phyloP scores from a whole-genome alignment of 2,113 vertebrate species.

The Phaethornis superciliosus region DNA sequence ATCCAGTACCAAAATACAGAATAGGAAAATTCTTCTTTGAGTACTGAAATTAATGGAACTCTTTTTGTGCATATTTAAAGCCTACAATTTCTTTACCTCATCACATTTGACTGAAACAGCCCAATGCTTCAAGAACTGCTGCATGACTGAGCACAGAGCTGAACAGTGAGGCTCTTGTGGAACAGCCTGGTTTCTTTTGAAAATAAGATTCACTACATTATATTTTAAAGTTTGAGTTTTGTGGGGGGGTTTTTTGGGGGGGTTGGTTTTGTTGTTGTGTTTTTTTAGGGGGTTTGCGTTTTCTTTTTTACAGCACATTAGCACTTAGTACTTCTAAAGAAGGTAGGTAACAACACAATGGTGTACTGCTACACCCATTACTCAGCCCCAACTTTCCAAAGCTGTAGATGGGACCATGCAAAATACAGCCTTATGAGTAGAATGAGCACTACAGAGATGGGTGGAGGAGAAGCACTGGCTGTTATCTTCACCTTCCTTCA shows the following conservation, averaged over 20 bases:
- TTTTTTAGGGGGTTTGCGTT: too few relatives aligned
- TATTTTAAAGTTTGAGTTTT: not conserved
- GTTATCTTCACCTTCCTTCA: not conserved
- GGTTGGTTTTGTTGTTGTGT: too few relatives aligned
- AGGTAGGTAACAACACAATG: not conserved
- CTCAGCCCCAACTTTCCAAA: not conserved
- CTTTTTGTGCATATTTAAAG: not conserved
- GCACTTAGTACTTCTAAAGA: not conserved
- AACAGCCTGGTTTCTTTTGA: not conserved
- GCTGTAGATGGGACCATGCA: not conserved
- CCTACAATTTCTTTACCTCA: not conserved
- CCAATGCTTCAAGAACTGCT: not conserved
- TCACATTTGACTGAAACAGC: not conserved
- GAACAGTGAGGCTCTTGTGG: not conserved
- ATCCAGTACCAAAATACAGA: not conserved
- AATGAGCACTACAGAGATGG: not conserved
- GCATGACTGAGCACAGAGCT: not conserved
- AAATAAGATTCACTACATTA: not conserved
- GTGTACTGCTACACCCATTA: not conserved
- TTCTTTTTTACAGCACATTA: not conserved
- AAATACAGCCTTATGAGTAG: not conserved
- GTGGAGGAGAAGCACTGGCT: accelerated
- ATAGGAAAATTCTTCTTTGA: not conserved
- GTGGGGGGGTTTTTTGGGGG: too few relatives aligned
- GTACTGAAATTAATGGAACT: not conserved